phyloP scores from a whole-genome alignment of 2,113 vertebrate genomes.

The Tyrannus savana region DNA sequence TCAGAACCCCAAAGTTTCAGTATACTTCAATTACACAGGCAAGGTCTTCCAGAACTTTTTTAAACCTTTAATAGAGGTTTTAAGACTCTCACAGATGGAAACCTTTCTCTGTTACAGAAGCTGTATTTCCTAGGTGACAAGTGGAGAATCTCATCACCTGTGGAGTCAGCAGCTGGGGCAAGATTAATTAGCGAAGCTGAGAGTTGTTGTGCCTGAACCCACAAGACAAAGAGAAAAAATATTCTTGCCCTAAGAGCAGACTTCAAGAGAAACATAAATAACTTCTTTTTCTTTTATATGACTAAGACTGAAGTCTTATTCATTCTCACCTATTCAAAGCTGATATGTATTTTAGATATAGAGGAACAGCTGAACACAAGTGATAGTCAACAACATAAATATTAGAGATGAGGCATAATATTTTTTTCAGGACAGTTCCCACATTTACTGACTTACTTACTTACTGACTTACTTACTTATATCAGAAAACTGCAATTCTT shows the following conservation, averaged over 20 bases:
- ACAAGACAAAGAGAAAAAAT: constrained; percentile 16
- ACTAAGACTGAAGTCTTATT: not conserved
- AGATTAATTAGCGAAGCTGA: constrained; percentile 33
- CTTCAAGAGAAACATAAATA: constrained; percentile 4
- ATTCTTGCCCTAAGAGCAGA: not conserved
- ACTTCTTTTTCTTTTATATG: not conserved
- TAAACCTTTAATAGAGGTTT: not conserved
- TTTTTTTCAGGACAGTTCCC: not conserved
- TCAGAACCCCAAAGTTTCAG: not conserved
- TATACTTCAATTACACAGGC: not conserved
- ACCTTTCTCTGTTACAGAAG: constrained; percentile 3
- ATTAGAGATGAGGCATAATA: not conserved
- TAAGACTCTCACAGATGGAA: not conserved
- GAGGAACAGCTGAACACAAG: not conserved
- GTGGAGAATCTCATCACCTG: constrained; percentile 17
- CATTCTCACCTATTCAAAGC: not conserved
- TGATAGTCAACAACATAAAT: not conserved
- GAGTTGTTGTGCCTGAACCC: not conserved
- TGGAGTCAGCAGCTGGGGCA: constrained; percentile 8
- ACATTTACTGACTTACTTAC: not conserved
- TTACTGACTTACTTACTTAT: not conserved
- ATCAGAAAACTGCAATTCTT: not conserved
- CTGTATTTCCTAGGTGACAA: constrained; percentile 33
- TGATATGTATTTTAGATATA: not conserved
- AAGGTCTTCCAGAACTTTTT: not conserved